Conservation (phyloP, 1,140 invertebrate genomes). For the Polypedilum pembai region DNA sequence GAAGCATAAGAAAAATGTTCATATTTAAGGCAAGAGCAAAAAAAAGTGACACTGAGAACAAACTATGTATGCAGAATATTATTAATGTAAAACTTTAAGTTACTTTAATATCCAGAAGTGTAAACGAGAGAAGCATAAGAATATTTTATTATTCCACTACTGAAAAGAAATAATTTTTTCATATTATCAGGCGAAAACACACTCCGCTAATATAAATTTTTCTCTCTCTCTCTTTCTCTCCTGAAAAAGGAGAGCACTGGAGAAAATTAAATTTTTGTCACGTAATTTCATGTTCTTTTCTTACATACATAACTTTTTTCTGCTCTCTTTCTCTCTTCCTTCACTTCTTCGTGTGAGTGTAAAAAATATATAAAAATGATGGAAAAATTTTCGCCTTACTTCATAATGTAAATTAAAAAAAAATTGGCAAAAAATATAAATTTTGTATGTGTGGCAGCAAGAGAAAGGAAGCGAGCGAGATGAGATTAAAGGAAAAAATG, state of each 20-base stretch:
- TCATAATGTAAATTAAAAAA: conserved; percentile 27
- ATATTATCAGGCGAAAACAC: conserved; percentile 17
- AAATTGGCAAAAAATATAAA: not conserved
- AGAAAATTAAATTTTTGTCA: conserved; percentile 26
- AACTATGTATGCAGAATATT: conserved; percentile 1
- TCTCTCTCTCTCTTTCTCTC: not conserved
- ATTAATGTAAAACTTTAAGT: not conserved
- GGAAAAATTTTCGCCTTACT: conserved; percentile 21
- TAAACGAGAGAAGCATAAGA: conserved; percentile 10
- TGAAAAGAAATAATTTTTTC: conserved; percentile 19
- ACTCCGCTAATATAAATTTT: conserved; percentile 13
- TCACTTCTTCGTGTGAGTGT: not conserved
- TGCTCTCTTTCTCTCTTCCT: not conserved
- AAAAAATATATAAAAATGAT: not conserved
- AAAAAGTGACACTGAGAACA: not conserved
- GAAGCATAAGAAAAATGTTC: conserved; percentile 39
- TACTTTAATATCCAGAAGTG: not conserved
- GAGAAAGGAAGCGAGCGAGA: not conserved
- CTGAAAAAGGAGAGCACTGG: conserved; percentile 1
- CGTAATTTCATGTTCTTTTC: conserved; percentile 28
- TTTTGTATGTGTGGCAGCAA: not conserved
- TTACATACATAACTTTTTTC: conserved; percentile 24
- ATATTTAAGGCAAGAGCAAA: conserved; percentile 10
- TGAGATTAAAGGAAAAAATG: conserved; percentile 4
- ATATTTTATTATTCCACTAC: conserved; percentile 4